phyloP scores from a whole-genome alignment of 2,113 vertebrate species.

The Podocnemis expansa region DNA sequence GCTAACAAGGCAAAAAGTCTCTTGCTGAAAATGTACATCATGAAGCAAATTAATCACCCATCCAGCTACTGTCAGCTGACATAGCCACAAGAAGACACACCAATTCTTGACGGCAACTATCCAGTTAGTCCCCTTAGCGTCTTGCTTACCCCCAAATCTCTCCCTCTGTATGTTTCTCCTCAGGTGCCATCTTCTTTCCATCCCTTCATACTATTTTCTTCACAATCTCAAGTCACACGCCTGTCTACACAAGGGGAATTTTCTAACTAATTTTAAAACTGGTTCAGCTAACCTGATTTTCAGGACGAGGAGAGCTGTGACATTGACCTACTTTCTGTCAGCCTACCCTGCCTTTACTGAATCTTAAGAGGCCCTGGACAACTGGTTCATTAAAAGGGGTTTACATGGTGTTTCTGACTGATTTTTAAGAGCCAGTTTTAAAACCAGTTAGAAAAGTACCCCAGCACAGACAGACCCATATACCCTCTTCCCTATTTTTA shows the following conservation, averaged over 20 bases:
- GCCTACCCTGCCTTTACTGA: neutral
- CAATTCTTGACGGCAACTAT: neutral
- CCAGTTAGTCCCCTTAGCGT: neutral
- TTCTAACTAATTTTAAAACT: neutral
- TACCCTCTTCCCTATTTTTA: neutral
- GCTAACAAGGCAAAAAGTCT: neutral
- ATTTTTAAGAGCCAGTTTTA: neutral
- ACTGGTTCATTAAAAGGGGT: neutral
- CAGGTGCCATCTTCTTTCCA: neutral
- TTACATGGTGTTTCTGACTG: neutral
- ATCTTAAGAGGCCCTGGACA: neutral
- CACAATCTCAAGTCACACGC: neutral
- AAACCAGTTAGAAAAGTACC: neutral
- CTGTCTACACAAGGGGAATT: neutral
- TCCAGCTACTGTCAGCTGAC: slow-evolving; percentile 27
- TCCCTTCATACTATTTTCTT: neutral
- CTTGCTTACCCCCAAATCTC: neutral
- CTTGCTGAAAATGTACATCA: slow-evolving; percentile 13
- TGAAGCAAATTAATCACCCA: slow-evolving; percentile 28
- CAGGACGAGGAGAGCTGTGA: neutral
- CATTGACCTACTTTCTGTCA: neutral
- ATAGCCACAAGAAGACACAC: neutral
- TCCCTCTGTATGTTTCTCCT: neutral
- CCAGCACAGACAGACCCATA: neutral
- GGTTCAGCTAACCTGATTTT: neutral